Conservation (phyloP, 2,113 vertebrate species). For the Suricata suricatta region DNA sequence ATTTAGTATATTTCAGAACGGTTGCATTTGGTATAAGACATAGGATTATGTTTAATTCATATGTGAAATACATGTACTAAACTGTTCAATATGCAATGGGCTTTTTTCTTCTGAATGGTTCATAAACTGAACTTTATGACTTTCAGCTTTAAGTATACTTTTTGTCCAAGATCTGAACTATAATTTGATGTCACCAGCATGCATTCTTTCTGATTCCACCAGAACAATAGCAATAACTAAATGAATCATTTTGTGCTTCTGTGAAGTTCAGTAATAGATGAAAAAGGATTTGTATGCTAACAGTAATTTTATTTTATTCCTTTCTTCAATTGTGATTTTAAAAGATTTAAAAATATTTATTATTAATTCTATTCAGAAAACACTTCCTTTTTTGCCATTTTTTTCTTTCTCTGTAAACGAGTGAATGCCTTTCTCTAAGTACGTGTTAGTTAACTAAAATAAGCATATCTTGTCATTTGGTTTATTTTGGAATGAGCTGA, state of each 20-base stretch:
- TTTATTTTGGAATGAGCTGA: background rate
- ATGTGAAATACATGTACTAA: background rate
- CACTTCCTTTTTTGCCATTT: background rate
- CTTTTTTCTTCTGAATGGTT: background rate
- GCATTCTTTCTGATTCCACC: background rate
- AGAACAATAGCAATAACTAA: background rate
- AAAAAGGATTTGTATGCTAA: background rate
- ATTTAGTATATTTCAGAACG: background rate
- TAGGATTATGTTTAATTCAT: conserved; percentile 11
- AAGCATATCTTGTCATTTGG: background rate
- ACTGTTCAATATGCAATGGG: background rate
- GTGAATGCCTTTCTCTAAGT: background rate
- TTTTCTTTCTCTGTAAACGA: background rate
- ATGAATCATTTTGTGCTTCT: background rate
- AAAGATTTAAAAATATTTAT: background rate
- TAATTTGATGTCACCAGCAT: background rate
- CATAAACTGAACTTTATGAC: background rate
- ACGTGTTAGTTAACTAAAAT: background rate
- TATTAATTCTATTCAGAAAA: background rate
- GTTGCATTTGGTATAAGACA: conserved; percentile 44
- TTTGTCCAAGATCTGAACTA: conserved; percentile 54
- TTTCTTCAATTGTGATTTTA: background rate
- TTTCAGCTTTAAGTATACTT: background rate
- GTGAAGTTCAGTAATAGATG: background rate
- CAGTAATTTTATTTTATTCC: background rate